Conservation (phyloP, 2,888 invertebrate genomes). For the Drosophila heteroneura region DNA sequence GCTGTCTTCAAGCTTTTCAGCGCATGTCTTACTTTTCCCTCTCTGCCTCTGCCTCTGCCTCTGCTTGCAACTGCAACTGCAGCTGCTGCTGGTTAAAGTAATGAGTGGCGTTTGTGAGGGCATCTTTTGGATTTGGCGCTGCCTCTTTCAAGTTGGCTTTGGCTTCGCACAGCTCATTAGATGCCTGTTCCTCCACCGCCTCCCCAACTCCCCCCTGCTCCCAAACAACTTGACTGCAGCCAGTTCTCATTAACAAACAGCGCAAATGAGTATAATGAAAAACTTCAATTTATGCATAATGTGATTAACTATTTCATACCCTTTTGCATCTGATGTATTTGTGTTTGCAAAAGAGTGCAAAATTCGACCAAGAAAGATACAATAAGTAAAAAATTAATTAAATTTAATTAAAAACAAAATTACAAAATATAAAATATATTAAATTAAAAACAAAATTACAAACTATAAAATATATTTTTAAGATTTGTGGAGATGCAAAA, state of each 20-base stretch:
- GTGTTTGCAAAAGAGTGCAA: too few relatives aligned
- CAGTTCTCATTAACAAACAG: constrained; percentile 43
- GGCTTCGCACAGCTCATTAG: constrained; percentile 53
- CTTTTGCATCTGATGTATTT: background rate
- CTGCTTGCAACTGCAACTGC: constrained; percentile 11
- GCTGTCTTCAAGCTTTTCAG: constrained; percentile 35
- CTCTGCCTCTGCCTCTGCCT: background rate
- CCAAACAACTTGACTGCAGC: constrained; percentile 8
- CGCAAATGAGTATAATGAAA: constrained; percentile 30
- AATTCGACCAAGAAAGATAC: background rate
- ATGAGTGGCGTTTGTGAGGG: constrained; percentile 48
- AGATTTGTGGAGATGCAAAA: too few relatives aligned
- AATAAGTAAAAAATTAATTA: background rate
- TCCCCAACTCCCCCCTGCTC: constrained; percentile 10
- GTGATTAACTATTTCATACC: constrained; percentile 1
- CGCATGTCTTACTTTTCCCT: constrained; percentile 11
- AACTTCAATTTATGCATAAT: constrained; percentile 15
- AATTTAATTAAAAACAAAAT: background rate
- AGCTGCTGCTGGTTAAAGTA: constrained; percentile 47
- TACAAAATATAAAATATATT: background rate
- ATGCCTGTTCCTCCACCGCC: constrained; percentile 14
- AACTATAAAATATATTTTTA: too few relatives aligned
- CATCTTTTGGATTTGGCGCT: constrained; percentile 70
- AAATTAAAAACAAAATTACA: too few relatives aligned
- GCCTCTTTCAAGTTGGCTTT: constrained; percentile 68